phyloP scores from a whole-genome alignment of 1,140 invertebrate genomes.

The Heliconius eleuchia region DNA sequence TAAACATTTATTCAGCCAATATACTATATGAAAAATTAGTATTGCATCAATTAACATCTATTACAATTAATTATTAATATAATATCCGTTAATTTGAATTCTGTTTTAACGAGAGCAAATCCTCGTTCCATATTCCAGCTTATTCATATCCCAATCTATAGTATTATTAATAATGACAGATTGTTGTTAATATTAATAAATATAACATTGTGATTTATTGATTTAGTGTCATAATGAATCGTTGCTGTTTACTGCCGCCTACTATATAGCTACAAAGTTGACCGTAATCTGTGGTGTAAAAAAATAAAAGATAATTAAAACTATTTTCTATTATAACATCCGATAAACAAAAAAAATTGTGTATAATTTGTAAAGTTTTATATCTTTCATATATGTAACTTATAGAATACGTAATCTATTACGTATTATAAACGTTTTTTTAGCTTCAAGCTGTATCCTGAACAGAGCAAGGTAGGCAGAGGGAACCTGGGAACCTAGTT shows the following conservation, averaged over 20 bases:
- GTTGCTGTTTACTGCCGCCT: slow-evolving; percentile 1
- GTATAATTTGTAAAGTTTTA: no score
- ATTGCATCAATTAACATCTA: slow-evolving; percentile 21
- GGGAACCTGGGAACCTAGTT: no score
- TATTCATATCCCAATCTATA: slow-evolving; percentile 38
- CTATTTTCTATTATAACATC: no score
- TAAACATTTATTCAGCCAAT: neutral
- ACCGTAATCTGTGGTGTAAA: neutral
- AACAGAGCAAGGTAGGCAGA: no score
- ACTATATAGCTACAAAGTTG: neutral
- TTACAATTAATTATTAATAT: slow-evolving; percentile 21
- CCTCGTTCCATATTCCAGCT: slow-evolving; percentile 23
- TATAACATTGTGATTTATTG: slow-evolving; percentile 20
- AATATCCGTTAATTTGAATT: slow-evolving; percentile 24
- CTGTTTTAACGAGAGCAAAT: slow-evolving; percentile 30
- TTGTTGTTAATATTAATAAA: slow-evolving; percentile 19
- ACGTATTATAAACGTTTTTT: no score
- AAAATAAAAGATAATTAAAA: neutral
- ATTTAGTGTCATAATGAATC: neutral
- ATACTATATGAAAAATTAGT: neutral
- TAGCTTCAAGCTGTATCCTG: no score
- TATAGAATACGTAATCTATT: no score
- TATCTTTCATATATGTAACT: no score
- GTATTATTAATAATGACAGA: slow-evolving; percentile 42
- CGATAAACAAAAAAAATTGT: no score